phyloP scores from a whole-genome alignment of 2,113 vertebrate genomes.

The Hylia prasina region DNA sequence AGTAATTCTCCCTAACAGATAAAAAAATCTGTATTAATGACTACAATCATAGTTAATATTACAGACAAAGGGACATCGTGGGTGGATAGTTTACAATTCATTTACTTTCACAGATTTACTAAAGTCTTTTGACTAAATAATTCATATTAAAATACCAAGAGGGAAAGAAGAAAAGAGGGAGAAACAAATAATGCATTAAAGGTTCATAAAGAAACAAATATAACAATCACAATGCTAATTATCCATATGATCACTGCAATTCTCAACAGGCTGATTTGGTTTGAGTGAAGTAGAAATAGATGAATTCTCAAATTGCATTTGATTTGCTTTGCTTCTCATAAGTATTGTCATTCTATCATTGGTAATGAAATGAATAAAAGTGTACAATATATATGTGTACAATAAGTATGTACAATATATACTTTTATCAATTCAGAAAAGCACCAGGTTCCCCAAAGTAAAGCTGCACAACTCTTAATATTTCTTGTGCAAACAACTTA shows the following conservation, averaged over 20 bases:
- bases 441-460: not conserved
- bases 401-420: not conserved
- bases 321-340: not conserved
- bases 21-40: not conserved
- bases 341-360: not conserved
- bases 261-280: not conserved
- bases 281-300: not conserved
- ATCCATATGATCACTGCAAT: not conserved
- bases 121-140: conserved; percentile 3
- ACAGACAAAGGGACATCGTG: not conserved
- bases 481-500: not conserved
- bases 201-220: conserved; percentile 6
- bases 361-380: not conserved
- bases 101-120: not conserved
- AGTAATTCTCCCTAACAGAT: not conserved
- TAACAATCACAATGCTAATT: conserved; percentile 34
- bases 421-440: not conserved
- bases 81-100: not conserved
- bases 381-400: no score
- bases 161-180: not conserved
- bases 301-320: not conserved
- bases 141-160: conserved; percentile 27
- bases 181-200: not conserved
- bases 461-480: not conserved
- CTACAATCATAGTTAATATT: not conserved